A percentile compares a stretch with the other conserved stretches of the same genome.
Evolutionary conservation across 2,888 invertebrate species (phyloP).

Genomic region (Microdon myrmicae): DNA sequence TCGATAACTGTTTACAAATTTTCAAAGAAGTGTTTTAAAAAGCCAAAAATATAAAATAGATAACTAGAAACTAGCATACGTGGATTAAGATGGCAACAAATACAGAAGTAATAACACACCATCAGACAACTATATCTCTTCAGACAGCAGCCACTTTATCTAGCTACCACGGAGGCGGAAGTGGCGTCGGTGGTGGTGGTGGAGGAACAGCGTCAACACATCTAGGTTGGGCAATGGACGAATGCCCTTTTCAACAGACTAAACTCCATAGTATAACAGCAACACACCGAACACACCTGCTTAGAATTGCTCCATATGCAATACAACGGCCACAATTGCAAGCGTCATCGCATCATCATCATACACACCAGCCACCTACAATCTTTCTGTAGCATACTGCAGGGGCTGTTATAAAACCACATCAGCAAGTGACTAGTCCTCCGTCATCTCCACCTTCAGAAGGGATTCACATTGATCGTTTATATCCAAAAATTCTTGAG

Average conservation of each 20-base stretch:
- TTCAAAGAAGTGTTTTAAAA: no score
- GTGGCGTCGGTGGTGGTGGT: constrained; percentile 54
- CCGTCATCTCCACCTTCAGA: constrained; percentile 69
- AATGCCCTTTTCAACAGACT: constrained; percentile 65
- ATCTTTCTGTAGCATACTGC: constrained; percentile 41
- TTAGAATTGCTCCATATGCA: constrained; percentile 71
- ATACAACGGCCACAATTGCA: constrained; percentile 73
- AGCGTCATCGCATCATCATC: constrained; percentile 61
- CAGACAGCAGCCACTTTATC: constrained; percentile 64
- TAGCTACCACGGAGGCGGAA: constrained; percentile 61
- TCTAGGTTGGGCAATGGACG: constrained; percentile 60
- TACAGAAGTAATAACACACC: constrained; percentile 65
- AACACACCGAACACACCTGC: constrained; percentile 63
- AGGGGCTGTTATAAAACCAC: constrained; percentile 54
- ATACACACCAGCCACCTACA: constrained; percentile 56
- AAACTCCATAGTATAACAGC: constrained; percentile 65
- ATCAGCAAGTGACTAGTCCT: constrained; percentile 59
- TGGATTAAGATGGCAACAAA: constrained; percentile 66
- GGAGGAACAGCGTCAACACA: constrained; percentile 55
- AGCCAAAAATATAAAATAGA: no score
- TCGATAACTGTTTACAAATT: no score
- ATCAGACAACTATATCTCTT: constrained; percentile 63
- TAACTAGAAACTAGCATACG: no score
- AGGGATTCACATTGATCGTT: constrained; percentile 82
- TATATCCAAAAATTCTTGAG: constrained; percentile 92